phyloP scores from a whole-genome alignment of 2,888 invertebrate genomes.

The Parnassius glacialis region DNA sequence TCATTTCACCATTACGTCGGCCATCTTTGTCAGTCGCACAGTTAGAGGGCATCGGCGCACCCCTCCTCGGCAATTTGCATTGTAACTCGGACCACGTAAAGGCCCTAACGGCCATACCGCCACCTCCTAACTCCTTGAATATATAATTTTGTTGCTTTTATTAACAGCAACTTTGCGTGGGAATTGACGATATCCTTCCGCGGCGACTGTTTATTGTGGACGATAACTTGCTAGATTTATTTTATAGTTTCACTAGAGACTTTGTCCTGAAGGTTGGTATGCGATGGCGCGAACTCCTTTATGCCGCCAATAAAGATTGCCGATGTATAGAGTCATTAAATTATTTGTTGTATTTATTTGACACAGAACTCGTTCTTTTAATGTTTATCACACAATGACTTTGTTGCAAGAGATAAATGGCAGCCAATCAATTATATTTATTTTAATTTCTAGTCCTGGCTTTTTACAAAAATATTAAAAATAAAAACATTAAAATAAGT shows the following conservation, averaged over 20 bases:
- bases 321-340: slow-evolving; percentile 72
- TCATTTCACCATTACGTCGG: slow-evolving; percentile 80
- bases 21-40: slow-evolving; percentile 79
- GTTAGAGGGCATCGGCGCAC: slow-evolving; percentile 78
- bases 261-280: slow-evolving; percentile 67
- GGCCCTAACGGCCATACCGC: slow-evolving; percentile 75
- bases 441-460: slow-evolving; percentile 4
- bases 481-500: slow-evolving; percentile 37
- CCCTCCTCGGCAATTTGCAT: slow-evolving; percentile 80
- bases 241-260: slow-evolving; percentile 71
- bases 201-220: slow-evolving; percentile 75
- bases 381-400: slow-evolving; percentile 68
- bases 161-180: slow-evolving; percentile 80
- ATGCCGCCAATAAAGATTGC: slow-evolving; percentile 72
- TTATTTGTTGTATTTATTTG: slow-evolving; percentile 78
- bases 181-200: slow-evolving; percentile 78
- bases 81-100: slow-evolving; percentile 80
- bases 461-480: slow-evolving; percentile 27
- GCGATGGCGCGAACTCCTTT: slow-evolving; percentile 58
- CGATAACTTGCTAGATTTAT: slow-evolving; percentile 79
- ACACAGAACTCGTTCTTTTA: slow-evolving; percentile 65
- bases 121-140: slow-evolving; percentile 80
- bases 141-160: slow-evolving; percentile 81
- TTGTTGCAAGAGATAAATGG: slow-evolving; percentile 68
- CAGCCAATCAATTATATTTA: slow-evolving; percentile 33